phyloP scores from a whole-genome alignment of 2,797 vertebrate genomes.

The Danio albolineatus region DNA sequence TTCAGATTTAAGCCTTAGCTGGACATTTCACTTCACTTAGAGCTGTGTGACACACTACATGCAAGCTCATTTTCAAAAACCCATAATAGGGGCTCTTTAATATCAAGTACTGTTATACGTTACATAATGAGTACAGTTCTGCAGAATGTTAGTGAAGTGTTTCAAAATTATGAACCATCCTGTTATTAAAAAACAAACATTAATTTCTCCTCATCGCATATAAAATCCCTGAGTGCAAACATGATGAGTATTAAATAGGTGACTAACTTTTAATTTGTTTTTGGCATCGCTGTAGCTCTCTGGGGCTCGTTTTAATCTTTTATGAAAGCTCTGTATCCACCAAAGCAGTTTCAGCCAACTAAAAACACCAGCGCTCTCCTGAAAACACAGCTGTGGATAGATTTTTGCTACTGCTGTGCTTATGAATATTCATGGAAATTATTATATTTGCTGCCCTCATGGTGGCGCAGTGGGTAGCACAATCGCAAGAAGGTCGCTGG shows the following conservation, averaged over 20 bases:
- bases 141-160: neutral
- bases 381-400: neutral
- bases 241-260: conserved; percentile 29
- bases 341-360: neutral
- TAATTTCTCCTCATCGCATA: neutral
- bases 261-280: conserved; percentile 4
- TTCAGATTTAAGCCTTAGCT: too few relatives aligned
- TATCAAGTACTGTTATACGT: neutral
- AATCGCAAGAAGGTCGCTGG: too few relatives aligned
- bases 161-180: neutral
- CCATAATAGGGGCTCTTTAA: too few relatives aligned
- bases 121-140: neutral
- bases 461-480: too few relatives aligned
- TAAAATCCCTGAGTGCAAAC: neutral
- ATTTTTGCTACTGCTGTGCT: neutral
- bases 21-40: too few relatives aligned
- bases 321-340: neutral
- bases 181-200: neutral
- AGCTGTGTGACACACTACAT: too few relatives aligned
- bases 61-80: too few relatives aligned
- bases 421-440: neutral
- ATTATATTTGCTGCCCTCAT: neutral
- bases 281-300: conserved; percentile 1
- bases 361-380: neutral
- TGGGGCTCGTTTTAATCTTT: conserved; percentile 10